A percentile compares a stretch with the other conserved stretches of the same genome.
Evolutionary conservation across 2,113 vertebrate genomes (phyloP).

Genomic region (Rhagologus leucostigma): DNA sequence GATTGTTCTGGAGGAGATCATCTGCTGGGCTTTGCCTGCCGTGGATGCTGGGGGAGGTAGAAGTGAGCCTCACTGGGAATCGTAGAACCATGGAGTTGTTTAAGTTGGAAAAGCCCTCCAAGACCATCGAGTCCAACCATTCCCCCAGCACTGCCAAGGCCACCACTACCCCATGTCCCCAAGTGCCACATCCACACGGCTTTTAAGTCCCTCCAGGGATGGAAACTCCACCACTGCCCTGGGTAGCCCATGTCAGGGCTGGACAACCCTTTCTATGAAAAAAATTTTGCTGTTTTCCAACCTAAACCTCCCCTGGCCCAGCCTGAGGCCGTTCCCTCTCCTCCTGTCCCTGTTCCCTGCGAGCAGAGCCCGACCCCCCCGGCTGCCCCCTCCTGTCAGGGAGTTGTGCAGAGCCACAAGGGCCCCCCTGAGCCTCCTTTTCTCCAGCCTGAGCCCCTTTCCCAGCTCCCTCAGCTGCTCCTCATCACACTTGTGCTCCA

Average conservation of each 20-base stretch:
- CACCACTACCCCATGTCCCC: background rate
- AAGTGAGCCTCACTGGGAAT: background rate
- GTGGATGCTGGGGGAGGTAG: background rate
- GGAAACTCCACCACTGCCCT: too few relatives aligned
- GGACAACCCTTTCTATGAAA: background rate
- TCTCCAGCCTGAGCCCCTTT: background rate
- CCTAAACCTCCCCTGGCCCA: rapidly evolving
- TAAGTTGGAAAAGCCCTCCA: background rate
- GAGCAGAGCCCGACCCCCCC: background rate
- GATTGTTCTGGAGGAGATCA: background rate
- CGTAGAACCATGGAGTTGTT: background rate
- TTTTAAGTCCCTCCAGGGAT: background rate
- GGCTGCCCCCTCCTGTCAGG: background rate
- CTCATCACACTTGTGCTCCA: background rate
- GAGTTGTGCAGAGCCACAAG: background rate
- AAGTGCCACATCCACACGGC: rapidly evolving
- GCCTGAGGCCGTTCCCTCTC: rapidly evolving
- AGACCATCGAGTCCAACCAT: background rate
- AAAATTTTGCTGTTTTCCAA: background rate
- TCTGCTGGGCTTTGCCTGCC: background rate
- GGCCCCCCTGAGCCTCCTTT: background rate
- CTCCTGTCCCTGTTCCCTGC: background rate
- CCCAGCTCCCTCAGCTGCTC: background rate
- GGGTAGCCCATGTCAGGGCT: background rate
- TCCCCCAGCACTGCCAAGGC: background rate